phyloP scores from a whole-genome alignment of 1,140 invertebrate genomes.

The Dendrolimus punctatus region DNA sequence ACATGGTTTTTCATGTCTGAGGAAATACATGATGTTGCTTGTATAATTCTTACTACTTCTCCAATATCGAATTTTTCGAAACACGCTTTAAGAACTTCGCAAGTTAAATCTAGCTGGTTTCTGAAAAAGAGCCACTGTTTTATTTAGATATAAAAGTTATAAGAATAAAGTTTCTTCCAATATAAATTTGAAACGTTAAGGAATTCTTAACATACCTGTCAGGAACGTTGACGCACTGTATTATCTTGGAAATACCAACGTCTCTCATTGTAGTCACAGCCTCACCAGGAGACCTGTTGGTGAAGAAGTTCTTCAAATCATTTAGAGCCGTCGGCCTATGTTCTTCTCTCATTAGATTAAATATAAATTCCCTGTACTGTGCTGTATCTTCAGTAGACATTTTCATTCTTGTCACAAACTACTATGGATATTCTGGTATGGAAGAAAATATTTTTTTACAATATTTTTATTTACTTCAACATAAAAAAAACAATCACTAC shows the following conservation, averaged over 20 bases:
- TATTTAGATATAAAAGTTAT: slow-evolving; percentile 6
- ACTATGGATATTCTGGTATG: too few species aligned
- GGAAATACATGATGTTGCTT: slow-evolving; percentile 66
- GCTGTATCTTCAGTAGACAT: slow-evolving; percentile 34
- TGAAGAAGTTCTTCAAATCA: slow-evolving; percentile 47
- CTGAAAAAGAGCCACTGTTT: slow-evolving; percentile 34
- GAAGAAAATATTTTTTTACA: too few species aligned
- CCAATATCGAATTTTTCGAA: slow-evolving; percentile 71
- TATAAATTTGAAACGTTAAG: background rate
- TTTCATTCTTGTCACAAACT: slow-evolving; percentile 4
- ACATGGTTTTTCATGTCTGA: slow-evolving; percentile 68
- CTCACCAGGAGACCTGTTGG: slow-evolving; percentile 30
- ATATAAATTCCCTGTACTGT: slow-evolving; percentile 29
- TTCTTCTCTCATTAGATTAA: slow-evolving; percentile 37
- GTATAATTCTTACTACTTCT: slow-evolving; percentile 62
- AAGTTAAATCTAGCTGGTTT: slow-evolving; percentile 70
- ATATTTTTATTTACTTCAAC: too few species aligned
- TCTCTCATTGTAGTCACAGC: slow-evolving; percentile 28
- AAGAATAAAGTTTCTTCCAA: background rate
- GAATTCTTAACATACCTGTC: slow-evolving; percentile 36
- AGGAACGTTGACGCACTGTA: slow-evolving; percentile 38
- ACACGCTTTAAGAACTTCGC: slow-evolving; percentile 73
- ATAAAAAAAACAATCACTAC: too few species aligned
- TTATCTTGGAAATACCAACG: slow-evolving; percentile 45
- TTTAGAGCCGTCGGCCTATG: slow-evolving; percentile 32